phyloP scores from a whole-genome alignment of 1,140 invertebrate genomes.

The Caenorhabditis brenneri region DNA sequence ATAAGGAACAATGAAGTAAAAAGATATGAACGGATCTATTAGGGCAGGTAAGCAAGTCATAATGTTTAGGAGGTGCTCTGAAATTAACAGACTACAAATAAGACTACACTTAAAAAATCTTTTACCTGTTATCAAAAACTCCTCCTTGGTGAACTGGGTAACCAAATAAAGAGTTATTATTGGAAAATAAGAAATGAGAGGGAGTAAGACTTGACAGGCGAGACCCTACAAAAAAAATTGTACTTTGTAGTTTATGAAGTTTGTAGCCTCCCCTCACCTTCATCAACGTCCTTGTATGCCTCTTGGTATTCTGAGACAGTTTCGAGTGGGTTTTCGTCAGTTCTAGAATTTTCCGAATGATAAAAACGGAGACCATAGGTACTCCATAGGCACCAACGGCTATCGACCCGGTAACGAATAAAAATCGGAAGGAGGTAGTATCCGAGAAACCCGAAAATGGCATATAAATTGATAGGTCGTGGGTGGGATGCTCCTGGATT shows the following conservation, averaged over 20 bases:
- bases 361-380: not conserved
- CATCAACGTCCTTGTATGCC: constrained; percentile 1
- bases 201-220: constrained; percentile 11
- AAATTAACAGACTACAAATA: no score
- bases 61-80: constrained; percentile 13
- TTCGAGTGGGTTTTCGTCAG: not conserved
- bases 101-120: no score
- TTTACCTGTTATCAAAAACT: not conserved
- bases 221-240: not conserved
- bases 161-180: not conserved
- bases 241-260: no score
- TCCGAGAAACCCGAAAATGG: constrained; percentile 17
- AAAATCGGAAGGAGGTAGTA: not conserved
- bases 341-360: not conserved
- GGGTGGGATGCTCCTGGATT: not conserved
- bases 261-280: no score
- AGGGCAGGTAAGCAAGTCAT: constrained; percentile 15
- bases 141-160: not conserved
- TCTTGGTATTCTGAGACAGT: not conserved
- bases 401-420: not conserved
- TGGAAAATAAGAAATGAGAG: constrained; percentile 13
- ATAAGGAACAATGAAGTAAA: constrained; percentile 25
- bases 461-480: constrained; percentile 1
- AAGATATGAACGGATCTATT: not conserved
- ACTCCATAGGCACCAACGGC: not conserved